Conservation (phyloP, 2,888 invertebrate genomes). For the Drosophila colorata region DNA sequence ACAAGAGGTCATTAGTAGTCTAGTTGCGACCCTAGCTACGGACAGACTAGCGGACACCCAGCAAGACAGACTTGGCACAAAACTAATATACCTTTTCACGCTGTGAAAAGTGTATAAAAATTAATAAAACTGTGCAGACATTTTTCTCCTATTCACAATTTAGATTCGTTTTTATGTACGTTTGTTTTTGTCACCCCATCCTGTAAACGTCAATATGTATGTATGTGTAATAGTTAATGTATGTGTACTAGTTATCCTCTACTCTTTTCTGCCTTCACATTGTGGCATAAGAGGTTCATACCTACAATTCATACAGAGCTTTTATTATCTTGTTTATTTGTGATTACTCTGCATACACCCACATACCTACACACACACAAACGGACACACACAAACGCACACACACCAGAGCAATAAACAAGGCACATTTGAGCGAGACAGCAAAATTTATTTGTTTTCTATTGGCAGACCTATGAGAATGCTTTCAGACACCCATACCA, state of each 20-base stretch:
- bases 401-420: constrained; percentile 8
- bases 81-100: background rate
- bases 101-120: too few species aligned
- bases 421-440: constrained; percentile 43
- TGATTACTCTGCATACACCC: background rate
- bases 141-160: too few species aligned
- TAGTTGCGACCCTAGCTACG: too few species aligned
- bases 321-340: constrained; percentile 10
- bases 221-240: too few species aligned
- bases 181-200: background rate
- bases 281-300: background rate
- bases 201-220: background rate
- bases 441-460: constrained; percentile 31
- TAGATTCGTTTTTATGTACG: too few species aligned
- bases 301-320: background rate
- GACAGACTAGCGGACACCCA: too few species aligned
- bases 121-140: too few species aligned
- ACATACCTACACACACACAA: background rate
- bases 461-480: constrained; percentile 44
- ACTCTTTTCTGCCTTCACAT: background rate
- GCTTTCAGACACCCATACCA: constrained; percentile 15
- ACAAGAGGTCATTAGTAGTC: too few species aligned
- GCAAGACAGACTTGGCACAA: too few species aligned
- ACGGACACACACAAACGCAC: background rate
- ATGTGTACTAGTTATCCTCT: background rate